phyloP scores from a whole-genome alignment of 1,140 invertebrate species.

The Anagrus nilaparvatae region DNA sequence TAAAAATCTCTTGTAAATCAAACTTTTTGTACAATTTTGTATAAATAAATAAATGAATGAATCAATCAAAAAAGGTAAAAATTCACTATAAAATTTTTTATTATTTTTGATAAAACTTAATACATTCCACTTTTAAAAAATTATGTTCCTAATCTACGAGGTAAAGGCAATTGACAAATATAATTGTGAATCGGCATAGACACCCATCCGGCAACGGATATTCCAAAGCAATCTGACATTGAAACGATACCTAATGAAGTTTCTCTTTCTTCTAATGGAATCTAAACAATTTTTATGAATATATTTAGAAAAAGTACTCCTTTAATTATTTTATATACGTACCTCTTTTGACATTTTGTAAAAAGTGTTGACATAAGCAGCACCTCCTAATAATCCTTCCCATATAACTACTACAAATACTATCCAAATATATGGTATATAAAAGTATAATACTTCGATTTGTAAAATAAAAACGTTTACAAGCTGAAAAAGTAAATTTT shows the following conservation, averaged over 20 bases:
- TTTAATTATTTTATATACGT: too few species aligned
- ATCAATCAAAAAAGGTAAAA: too few species aligned
- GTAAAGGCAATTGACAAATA: conserved; percentile 51
- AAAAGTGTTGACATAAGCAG: conserved; percentile 82
- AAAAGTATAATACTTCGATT: conserved; percentile 58
- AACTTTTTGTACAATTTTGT: too few species aligned
- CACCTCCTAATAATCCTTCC: conserved; percentile 73
- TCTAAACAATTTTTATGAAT: conserved; percentile 38
- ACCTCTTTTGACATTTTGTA: conserved; percentile 66
- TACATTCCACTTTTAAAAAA: too few species aligned
- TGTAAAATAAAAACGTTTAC: conserved; percentile 60
- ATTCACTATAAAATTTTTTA: too few species aligned
- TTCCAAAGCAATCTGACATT: conserved; percentile 64
- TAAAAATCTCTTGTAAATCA: too few species aligned
- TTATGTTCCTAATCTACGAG: conserved; percentile 24
- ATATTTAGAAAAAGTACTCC: too few species aligned
- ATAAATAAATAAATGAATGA: too few species aligned
- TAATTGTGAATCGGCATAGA: conserved; percentile 67
- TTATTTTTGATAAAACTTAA: too few species aligned
- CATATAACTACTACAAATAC: conserved; percentile 60
- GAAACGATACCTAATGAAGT: conserved; percentile 60
- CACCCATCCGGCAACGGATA: conserved; percentile 58
- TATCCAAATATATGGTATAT: conserved; percentile 63
- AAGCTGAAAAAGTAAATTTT: conserved; percentile 49
- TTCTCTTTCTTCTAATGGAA: conserved; percentile 47